Evolutionary conservation across 1,140 invertebrate species (phyloP).

Genomic region (Atta colombica): DNA sequence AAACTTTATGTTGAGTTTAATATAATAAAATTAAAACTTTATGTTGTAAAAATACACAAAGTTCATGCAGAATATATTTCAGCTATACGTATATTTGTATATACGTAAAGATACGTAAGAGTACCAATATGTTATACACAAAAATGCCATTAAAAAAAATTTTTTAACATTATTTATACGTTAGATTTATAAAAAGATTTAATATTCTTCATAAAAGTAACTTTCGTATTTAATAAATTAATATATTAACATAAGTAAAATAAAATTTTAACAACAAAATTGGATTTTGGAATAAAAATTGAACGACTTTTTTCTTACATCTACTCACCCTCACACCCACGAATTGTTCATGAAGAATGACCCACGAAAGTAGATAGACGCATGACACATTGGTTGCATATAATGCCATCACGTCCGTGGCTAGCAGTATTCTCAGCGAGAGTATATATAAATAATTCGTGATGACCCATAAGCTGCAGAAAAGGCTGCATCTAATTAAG

Average conservation of each 20-base stretch:
- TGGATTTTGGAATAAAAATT: neutral
- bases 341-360: conserved; percentile 98
- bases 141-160: neutral
- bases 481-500: conserved; percentile 93
- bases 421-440: conserved; percentile 93
- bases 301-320: neutral
- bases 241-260: neutral
- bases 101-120: neutral
- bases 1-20: conserved; percentile 40
- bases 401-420: conserved; percentile 96
- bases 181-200: neutral
- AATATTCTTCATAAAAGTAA: neutral
- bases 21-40: neutral
- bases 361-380: conserved; percentile 97
- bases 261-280: neutral
- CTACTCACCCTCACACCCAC: conserved; percentile 96
- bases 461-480: conserved; percentile 96
- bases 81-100: neutral
- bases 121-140: neutral
- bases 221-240: conserved; percentile 10
- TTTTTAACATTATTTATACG: neutral
- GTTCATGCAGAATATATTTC: neutral
- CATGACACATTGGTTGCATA: conserved; percentile 97
- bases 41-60: neutral
- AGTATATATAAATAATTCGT: conserved; percentile 97